Base-by-base conservation (phyloP, 2,797 vertebrate species). In the Enteromius radiatus region DNA sequence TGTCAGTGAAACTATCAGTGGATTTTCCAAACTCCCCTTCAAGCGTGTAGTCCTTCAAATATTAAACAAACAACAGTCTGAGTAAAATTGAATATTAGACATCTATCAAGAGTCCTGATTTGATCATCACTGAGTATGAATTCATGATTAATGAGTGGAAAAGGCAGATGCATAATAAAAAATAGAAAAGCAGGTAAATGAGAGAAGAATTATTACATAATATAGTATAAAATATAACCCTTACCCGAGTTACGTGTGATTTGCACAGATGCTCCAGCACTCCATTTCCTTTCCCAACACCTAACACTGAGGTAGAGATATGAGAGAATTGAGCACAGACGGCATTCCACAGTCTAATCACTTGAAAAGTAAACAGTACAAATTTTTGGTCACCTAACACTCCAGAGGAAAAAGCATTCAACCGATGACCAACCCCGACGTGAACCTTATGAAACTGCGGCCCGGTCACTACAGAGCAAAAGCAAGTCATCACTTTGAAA, bases 21-120 rank as follows among this genome's bases (percentile, higher is more conserved):
- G 97, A 97, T 81, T 89, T 96, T 79, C 98, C 98, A 84, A 99
- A 96, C 83, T 94, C 90, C 10, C 97, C 97, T 1, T 94, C 90
- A 12, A 99, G 76, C 0, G 93, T 97, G 88, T 99, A 99, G 82
- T 96, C 96, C 97, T 99, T 87, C 21, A 85, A 85, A 79, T 10
- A 81, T 84, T 15, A 73, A 3, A 26, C 43, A 84, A 77, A n/a
- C 11, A 56, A 15, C 3, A 56, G 31, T 38, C 12, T 23, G 19
- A 1, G 0, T 54, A 36, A n/a, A 54, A 54, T 5, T n/a, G 31
- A 52, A 3, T 21, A 71, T 12, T n/a, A 21, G 19, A 54, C 8
- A 9, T 23, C 14, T 41, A 8, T 12, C 21, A 73, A 52, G 2
- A 33, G 31, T 38, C 5, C 19, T 56, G 2, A 59, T 59, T 76